A percentile compares a stretch with the other conserved stretches of the same genome.
These are phyloP conservation scores for Apolygus lucorum DNA, from an alignment of 1,140 invertebrate species.

Conservation along the genomic window DNA sequence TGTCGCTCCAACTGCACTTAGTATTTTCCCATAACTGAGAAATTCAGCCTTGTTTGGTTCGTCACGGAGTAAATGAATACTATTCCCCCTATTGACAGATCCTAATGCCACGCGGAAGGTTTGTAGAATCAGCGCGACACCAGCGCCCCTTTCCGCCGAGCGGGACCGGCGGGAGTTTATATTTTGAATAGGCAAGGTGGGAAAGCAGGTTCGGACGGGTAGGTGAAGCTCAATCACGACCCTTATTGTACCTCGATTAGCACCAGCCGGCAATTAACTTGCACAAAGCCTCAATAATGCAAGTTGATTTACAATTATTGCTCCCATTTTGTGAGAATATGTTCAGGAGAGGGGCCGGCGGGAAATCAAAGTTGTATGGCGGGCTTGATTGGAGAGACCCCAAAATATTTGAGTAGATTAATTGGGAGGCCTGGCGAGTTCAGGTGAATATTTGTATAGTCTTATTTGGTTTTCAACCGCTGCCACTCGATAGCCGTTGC, in stretches of 20 bases:
- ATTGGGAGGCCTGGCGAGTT: background rate
- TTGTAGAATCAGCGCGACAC: no score
- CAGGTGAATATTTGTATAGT: constrained; percentile 1
- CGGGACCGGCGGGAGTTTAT: no score
- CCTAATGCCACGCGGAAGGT: no score
- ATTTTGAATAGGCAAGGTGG: background rate
- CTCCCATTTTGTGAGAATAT: constrained; percentile 9
- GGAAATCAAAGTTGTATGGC: constrained; percentile 8
- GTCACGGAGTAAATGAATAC: no score
- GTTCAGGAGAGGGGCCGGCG: background rate
- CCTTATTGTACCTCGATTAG: constrained; percentile 15
- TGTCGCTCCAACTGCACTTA: no score
- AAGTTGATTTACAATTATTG: constrained; percentile 17
- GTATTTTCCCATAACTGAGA: no score
- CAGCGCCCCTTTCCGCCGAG: no score
- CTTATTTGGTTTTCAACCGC: constrained; percentile 14
- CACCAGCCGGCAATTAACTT: constrained; percentile 8
- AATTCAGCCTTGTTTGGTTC: no score
- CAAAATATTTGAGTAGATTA: constrained; percentile 17
- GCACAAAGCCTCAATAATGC: constrained; percentile 9
- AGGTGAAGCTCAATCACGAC: background rate
- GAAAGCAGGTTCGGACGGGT: background rate
- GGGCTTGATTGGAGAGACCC: constrained; percentile 6
- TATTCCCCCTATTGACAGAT: no score
- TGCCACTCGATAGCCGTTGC: no score